Base-by-base conservation (phyloP, 2,888 invertebrate genomes). In the Scaptomyza cyrtandrae region DNA sequence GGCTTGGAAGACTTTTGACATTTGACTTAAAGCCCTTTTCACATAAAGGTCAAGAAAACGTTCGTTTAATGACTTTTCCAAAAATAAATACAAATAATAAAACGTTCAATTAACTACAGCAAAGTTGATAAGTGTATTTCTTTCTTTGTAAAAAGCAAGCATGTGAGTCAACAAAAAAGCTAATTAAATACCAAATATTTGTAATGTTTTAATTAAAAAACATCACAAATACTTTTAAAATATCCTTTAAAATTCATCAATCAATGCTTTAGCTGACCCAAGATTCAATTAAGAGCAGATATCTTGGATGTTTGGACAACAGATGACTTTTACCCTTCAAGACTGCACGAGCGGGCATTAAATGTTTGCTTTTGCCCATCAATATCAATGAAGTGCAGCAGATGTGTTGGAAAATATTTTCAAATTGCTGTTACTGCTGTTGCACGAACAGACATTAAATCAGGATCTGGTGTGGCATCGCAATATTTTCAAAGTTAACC, bases 331-430 rank as follows among this genome's bases (percentile, higher is more conserved):
- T 5, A 7, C 16, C 10, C 19, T 41, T 3, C 11, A 5, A 35
- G 33, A 50, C 16, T 31, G 27, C 45, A 31, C 35, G 6, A 46
- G 50, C 33, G 62, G 55, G 35, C 72, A 44, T 55, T 48, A 33
- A 46, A 33, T 57, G 54, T 57, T 68, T 24, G 33, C n/a, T 37
- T 37, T 14, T n/a, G 46, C 55, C 71, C 81, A 79, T 83, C 84
- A 75, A 84, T 84, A 86, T 79, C 71, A 72, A 77, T 77, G 63
- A 64, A 49, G 62, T 65, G 60, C 63, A 61, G 69, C 68, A 73
- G 71, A 66, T 45, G 66, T 59, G 59, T 52, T 54, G 41, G 44
- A 55, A 65, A 64, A 70, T 57, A 74, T 67, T 73, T 71, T 37
- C 41, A 19, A 29, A 33, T 63, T 64, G 37, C 35, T 49, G 63